Percentiles rank a stretch among this genome's conserved stretches.
Evolutionary conservation across 2,113 vertebrate species (phyloP).

Genomic region (Cnemophilus loriae): DNA sequence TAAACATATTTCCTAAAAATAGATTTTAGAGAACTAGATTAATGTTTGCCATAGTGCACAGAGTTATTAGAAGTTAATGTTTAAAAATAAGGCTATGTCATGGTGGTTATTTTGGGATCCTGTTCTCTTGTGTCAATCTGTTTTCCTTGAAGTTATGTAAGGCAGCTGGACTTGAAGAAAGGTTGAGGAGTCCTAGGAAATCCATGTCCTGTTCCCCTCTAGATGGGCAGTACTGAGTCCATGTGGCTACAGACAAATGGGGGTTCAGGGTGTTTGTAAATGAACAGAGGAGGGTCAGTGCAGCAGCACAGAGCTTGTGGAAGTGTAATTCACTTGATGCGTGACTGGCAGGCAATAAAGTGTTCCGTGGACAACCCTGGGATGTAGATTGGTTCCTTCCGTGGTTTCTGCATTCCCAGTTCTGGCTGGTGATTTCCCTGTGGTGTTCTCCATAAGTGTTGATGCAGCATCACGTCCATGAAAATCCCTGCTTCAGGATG

Average conservation of each 20-base stretch:
- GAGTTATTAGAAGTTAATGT: not conserved
- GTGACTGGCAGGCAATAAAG: fast-evolving
- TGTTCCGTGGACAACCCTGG: not conserved
- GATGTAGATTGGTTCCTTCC: fast-evolving
- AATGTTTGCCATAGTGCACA: not conserved
- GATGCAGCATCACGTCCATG: not conserved
- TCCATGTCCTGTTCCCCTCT: not conserved
- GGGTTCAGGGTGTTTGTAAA: not conserved
- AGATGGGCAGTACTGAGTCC: not conserved
- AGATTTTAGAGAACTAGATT: not conserved
- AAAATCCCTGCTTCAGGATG: not conserved
- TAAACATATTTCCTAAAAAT: not conserved
- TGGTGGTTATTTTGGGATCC: not conserved
- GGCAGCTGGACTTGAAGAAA: not conserved
- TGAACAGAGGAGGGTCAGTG: not conserved
- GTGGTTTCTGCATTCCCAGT: not conserved
- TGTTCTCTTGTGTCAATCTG: not conserved
- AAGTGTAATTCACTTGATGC: not conserved
- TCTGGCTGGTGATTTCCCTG: not conserved
- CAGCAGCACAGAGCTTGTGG: not conserved
- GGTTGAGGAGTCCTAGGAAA: not conserved
- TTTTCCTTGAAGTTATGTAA: not conserved
- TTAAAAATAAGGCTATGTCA: not conserved
- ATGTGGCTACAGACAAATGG: not conserved
- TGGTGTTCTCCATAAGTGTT: not conserved